phyloP scores from a whole-genome alignment of 2,888 invertebrate genomes.

The Lamellibrachia columna region DNA sequence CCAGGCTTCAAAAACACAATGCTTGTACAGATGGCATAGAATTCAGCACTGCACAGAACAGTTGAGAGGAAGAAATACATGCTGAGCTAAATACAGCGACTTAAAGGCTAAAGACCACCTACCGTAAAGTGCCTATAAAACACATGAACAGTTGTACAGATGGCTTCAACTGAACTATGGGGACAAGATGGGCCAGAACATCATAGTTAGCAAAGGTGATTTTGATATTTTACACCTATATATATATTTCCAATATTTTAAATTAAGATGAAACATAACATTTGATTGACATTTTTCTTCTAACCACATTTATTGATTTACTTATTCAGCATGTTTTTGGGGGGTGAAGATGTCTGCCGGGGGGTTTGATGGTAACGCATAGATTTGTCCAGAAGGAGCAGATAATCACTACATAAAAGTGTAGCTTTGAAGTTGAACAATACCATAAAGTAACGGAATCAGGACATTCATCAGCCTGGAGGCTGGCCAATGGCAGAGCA shows the following conservation, averaged over 20 bases:
- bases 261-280: too few species aligned
- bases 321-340: too few species aligned
- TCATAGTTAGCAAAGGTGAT: background rate
- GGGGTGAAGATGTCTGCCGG: too few species aligned
- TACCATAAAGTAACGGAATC: background rate
- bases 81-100: background rate
- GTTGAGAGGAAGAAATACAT: background rate
- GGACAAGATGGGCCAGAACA: background rate
- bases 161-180: background rate
- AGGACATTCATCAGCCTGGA: background rate
- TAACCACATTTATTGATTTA: too few species aligned
- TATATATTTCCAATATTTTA: too few species aligned
- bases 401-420: background rate
- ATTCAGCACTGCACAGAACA: background rate
- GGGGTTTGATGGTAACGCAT: background rate
- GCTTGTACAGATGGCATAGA: background rate
- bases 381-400: background rate
- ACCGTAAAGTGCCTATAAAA: background rate
- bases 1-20: background rate
- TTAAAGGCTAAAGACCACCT: constrained; percentile 9
- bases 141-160: background rate
- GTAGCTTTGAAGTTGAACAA: background rate
- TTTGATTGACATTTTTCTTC: too few species aligned
- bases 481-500: background rate
- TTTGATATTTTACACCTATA: background rate